Conservation (phyloP, 1,140 invertebrate species). For the Phortica variegata region DNA sequence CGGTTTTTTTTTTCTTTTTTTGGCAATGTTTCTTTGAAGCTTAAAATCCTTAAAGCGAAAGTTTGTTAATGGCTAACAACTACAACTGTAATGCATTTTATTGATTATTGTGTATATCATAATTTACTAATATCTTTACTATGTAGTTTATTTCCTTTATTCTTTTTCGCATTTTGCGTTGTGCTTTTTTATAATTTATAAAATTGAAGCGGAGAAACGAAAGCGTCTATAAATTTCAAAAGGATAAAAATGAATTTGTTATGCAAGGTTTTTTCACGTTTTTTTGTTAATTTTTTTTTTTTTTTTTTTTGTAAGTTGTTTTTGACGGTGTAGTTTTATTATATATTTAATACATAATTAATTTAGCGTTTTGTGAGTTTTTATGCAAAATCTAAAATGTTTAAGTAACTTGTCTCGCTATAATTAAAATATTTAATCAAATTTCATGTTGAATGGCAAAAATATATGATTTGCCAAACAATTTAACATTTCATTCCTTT, state of each 20-base stretch:
- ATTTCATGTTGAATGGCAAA: no score
- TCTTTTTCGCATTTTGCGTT: slow-evolving; percentile 8
- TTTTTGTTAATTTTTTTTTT: slow-evolving; percentile 32
- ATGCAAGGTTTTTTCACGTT: slow-evolving; percentile 56
- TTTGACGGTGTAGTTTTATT: slow-evolving; percentile 41
- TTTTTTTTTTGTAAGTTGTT: slow-evolving; percentile 26
- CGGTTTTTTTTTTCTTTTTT: slow-evolving; percentile 12
- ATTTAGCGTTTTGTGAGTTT: slow-evolving; percentile 36
- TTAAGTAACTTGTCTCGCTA: slow-evolving; percentile 10
- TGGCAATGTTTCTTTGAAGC: slow-evolving; percentile 27
- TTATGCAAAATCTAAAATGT: slow-evolving; percentile 28
- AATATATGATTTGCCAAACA: no score
- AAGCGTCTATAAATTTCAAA: no score
- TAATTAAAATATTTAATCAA: slow-evolving; percentile 16
- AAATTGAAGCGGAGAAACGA: no score
- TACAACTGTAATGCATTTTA: no score
- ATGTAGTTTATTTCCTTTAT: slow-evolving; percentile 16
- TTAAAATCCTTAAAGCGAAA: slow-evolving; percentile 27
- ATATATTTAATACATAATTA: no score
- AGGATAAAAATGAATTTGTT: slow-evolving; percentile 56
- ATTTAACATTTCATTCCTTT: no score
- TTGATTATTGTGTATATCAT: no score
- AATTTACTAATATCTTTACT: no score
- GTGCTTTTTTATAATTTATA: slow-evolving; percentile 39
- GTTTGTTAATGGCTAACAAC: slow-evolving; percentile 41